A percentile compares a stretch with the other conserved stretches of the same genome.
Evolutionary conservation across 2,888 invertebrate species (phyloP).

Genomic region (Calliphora vomitoria): DNA sequence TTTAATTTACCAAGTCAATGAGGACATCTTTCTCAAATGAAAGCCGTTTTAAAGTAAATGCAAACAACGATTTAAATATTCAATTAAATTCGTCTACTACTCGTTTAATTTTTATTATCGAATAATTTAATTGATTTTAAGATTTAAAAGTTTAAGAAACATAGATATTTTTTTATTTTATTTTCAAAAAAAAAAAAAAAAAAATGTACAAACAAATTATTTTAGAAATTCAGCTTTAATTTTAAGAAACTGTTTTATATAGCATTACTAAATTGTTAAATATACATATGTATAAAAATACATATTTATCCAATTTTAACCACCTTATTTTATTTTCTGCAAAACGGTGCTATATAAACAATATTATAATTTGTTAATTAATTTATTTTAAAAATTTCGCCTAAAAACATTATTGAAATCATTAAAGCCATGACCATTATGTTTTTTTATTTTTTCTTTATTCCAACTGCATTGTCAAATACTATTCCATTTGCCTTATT

Average conservation of each 20-base stretch:
- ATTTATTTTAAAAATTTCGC: not conserved
- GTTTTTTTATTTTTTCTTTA: constrained; percentile 22
- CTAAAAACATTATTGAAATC: not conserved
- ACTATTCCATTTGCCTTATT: constrained; percentile 59
- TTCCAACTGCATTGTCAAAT: not conserved
- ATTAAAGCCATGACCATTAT: constrained; percentile 16
- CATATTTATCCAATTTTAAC: not conserved
- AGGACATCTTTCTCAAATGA: constrained; percentile 14
- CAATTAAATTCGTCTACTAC: not conserved
- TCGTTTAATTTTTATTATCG: not conserved
- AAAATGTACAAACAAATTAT: constrained; percentile 31
- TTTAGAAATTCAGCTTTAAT: constrained; percentile 5
- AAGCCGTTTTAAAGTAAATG: not conserved
- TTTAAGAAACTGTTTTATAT: constrained; percentile 27
- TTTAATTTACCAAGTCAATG: constrained; percentile 18
- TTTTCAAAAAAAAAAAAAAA: too few relatives aligned
- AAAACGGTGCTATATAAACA: constrained; percentile 64
- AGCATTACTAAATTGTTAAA: constrained; percentile 29
- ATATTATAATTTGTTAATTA: constrained; percentile 19
- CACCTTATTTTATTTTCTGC: constrained; percentile 16
- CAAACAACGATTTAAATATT: constrained; percentile 46
- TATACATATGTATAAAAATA: not conserved
- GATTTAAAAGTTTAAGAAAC: constrained; percentile 7
- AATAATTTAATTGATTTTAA: constrained; percentile 12
- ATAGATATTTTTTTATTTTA: too few relatives aligned